These are phyloP conservation scores for Dunckerocampus dactyliophorus DNA, from an alignment of 2,113 vertebrate species.

Conservation along the genomic window DNA sequence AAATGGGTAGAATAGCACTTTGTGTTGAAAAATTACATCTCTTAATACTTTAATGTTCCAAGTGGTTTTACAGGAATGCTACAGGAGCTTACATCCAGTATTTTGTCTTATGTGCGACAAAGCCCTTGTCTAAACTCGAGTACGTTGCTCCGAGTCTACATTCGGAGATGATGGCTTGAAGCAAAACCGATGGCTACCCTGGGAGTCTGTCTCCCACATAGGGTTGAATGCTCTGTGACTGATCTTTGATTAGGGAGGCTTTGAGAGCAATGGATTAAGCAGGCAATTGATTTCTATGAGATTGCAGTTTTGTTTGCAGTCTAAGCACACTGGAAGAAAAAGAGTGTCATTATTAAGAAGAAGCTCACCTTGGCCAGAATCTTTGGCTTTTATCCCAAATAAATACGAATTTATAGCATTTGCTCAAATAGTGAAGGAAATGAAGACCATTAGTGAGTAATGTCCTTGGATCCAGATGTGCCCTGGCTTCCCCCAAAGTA, in stretches of 20 bases:
- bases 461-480: constrained; percentile 27
- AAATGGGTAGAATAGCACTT: constrained; percentile 1
- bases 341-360: constrained; percentile 10
- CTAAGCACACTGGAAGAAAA: constrained; percentile 15
- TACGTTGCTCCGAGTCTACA: constrained; percentile 27
- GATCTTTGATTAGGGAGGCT: constrained; percentile 11
- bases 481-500: constrained; percentile 14
- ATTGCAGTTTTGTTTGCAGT: constrained; percentile 22
- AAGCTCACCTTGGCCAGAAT: constrained; percentile 3
- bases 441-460: constrained; percentile 33
- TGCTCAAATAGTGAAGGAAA: constrained; percentile 36
- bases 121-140: constrained; percentile 11
- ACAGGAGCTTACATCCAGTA: no score
- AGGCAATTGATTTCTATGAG: constrained; percentile 33
- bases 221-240: neutral
- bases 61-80: no score
- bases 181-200: constrained; percentile 21
- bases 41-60: no score
- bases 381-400: neutral
- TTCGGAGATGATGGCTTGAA: constrained; percentile 10
- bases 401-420: constrained; percentile 8
- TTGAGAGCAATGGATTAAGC: constrained; percentile 6
- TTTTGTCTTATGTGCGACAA: neutral
- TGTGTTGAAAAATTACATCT: no score
- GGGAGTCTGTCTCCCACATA: constrained; percentile 15